phyloP scores from a whole-genome alignment of 2,113 vertebrate species.

The Saiga tatarica region DNA sequence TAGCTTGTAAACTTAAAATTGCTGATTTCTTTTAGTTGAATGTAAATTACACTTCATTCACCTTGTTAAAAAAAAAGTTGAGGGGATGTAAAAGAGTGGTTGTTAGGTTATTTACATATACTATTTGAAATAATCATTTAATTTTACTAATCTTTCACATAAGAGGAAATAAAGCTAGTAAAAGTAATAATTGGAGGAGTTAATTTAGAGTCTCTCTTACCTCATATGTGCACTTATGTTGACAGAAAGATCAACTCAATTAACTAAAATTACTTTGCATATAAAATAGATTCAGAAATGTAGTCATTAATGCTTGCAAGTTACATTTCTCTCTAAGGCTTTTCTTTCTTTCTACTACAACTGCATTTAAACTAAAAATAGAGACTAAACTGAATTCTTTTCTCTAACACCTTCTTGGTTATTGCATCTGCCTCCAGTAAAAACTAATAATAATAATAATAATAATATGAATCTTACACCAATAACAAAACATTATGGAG shows the following conservation, averaged over 20 bases:
- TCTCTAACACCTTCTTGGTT: constrained; percentile 15
- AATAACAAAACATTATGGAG: constrained; percentile 17
- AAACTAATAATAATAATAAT: constrained; percentile 7
- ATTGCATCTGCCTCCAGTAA: not conserved
- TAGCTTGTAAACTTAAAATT: not conserved
- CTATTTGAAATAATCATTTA: not conserved
- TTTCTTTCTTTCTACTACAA: constrained; percentile 30
- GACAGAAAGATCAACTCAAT: constrained; percentile 39
- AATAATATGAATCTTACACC: constrained; percentile 43
- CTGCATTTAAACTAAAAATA: constrained; percentile 56
- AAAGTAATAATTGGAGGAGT: not conserved
- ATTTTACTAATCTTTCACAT: not conserved
- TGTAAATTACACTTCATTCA: not conserved
- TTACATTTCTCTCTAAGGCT: not conserved
- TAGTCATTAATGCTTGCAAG: constrained; percentile 24
- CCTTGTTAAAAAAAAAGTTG: not conserved
- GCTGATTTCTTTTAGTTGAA: not conserved
- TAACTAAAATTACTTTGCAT: constrained; percentile 45
- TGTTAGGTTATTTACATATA: not conserved
- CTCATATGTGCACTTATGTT: constrained; percentile 55
- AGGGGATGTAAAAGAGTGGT: not conserved
- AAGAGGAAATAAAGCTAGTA: not conserved
- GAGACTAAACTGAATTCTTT: not conserved
- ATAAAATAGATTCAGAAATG: constrained; percentile 55
- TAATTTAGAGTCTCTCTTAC: constrained; percentile 39